Evolutionary conservation across 2,797 vertebrate genomes (phyloP), one percentile per base, ranked within the genome.

Genomic region (Todus mexicanus): DNA sequence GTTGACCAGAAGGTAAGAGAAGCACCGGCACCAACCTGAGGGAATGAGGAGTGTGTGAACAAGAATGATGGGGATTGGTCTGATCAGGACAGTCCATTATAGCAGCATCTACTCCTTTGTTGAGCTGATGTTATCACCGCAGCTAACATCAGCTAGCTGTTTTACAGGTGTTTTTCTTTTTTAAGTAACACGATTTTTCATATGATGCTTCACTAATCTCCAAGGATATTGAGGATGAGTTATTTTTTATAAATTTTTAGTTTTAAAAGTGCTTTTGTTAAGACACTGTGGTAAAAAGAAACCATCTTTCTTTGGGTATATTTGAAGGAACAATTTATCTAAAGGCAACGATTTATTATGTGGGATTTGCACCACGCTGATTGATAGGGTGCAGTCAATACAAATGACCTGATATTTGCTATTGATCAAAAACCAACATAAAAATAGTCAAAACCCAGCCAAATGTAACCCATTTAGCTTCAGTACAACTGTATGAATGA

Each of bases 41-140:
- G 53, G 68, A 42, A 2, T 0, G 21, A 21, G 31, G 27, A 71
- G 14, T 20, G 13, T 0, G 1, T 17, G 33, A 57, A 5, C 15
- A 29, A 5, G 54, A 63, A 20, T 1, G 61, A n/a, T 27, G 11
- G 31, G 20, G 47, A 78, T 45, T 25, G 19, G 12, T 87, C 79
- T 56, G 54, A 33, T 48, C 12, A 26, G 27, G 48, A 19, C 35
- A 25, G 35, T 38, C 56, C 40, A 1, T 37, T 69, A 9, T 38
- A 69, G 77, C 27, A 48, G 38, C 45, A 18, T 21, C 31, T 27
- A 26, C 50, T 53, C 12, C 26, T 76, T 59, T 43, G 56, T 42
- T 84, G 64, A 45, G 38, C 45, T 31, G 33, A 12, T 29, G n/a
- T 31, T 43, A 43, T 33, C 60, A 29, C 73, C 69, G 54, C 47